A percentile compares a stretch with the other conserved stretches of the same genome.
phyloP scores from a whole-genome alignment of 2,888 invertebrate species.

The Plutella xylostella region DNA sequence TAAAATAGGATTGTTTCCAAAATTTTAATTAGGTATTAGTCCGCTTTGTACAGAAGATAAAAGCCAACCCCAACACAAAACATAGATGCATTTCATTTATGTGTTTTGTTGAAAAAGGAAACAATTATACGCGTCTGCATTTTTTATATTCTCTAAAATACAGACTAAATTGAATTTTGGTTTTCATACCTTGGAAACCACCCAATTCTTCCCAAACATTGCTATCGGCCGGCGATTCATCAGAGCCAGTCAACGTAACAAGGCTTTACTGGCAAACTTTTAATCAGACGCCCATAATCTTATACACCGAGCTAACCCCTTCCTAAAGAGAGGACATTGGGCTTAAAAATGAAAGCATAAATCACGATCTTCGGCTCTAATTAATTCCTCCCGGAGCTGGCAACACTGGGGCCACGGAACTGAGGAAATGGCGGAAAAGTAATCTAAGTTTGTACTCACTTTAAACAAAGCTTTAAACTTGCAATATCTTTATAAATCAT shows the following conservation, averaged over 20 bases:
- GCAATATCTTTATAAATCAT: neutral
- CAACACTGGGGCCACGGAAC: constrained; percentile 11
- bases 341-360: constrained; percentile 68
- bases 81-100: too few relatives aligned
- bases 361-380: constrained; percentile 68
- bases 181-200: too few relatives aligned
- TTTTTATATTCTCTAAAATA: too few relatives aligned
- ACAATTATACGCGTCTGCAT: too few relatives aligned
- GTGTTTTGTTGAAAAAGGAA: too few relatives aligned
- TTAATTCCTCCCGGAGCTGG: constrained; percentile 61
- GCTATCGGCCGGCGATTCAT: too few relatives aligned
- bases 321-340: constrained; percentile 35
- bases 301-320: constrained; percentile 7
- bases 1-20: too few relatives aligned
- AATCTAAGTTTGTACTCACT: neutral
- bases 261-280: constrained; percentile 61
- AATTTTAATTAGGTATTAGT: too few relatives aligned
- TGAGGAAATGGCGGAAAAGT: neutral
- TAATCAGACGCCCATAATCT: constrained; percentile 40
- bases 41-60: too few relatives aligned
- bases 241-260: constrained; percentile 58
- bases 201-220: too few relatives aligned
- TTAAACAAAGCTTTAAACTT: neutral
- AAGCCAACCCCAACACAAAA: too few relatives aligned
- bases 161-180: too few relatives aligned